Evolutionary conservation across 2,113 vertebrate species (phyloP), one percentile per base, ranked within the genome.

Genomic region (Myotis davidii): DNA sequence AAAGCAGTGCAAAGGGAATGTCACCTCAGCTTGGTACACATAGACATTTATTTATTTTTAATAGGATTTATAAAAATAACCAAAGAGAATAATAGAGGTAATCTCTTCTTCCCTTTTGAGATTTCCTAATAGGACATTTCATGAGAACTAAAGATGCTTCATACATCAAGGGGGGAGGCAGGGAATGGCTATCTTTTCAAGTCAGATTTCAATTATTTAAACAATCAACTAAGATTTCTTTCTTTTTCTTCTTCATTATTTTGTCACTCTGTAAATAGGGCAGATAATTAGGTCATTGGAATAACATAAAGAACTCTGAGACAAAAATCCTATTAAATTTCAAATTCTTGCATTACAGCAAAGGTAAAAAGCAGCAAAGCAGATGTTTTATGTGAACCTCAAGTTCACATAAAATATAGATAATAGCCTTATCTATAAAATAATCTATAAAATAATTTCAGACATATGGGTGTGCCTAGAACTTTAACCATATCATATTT

Each of bases 241-340:
- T 93, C 67, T 93, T 96, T 70, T 27, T 21, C 34, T 29, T 25
- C 25, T 79, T 95, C 23, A 86, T 88, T 82, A 77, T 86, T 89
- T 93, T 54, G 5, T 54, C 9, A 34, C 25, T 64, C 50, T 79
- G 34, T 94, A 96, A 96, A 96, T 59, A 94, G 56, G 85, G 18
- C 67, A 77, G 85, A 94, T 97, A 97, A 96, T 95, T 94, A 94
- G 86, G 69, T 42, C 54, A 95, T 82, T 50, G 52, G 82, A 88
- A 88, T 88, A 92, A 94, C 82, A 88, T 73, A 93, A 93, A 73
- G 48, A 86, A 69, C 6, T 52, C 73, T 93, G 85, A 85, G 85
- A 92, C 89, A 84, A 95, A 95, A 91, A 93, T 94, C 42, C 39
- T 78, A 92, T 77, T 90, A 88, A 54, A 42, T 92, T 91, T 32